Conservation (phyloP, 2,888 invertebrate species). For the Epistrophe grossulariae region DNA sequence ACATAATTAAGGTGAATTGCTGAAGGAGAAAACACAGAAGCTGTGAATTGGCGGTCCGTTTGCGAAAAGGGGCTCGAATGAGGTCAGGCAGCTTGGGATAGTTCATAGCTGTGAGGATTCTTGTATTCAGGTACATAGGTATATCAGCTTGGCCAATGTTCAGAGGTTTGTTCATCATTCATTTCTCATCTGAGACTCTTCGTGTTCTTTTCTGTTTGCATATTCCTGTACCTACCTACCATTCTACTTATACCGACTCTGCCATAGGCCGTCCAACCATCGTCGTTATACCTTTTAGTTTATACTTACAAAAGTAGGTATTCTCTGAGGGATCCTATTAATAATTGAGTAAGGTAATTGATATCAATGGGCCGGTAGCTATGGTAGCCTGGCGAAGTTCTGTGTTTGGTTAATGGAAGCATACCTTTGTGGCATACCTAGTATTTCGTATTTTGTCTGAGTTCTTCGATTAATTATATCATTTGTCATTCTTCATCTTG, state of each 20-base stretch:
- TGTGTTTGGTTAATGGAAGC: constrained; percentile 59
- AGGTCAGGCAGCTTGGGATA: constrained; percentile 53
- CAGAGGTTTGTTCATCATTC: constrained; percentile 20
- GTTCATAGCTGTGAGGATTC: not conserved
- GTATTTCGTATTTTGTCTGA: constrained; percentile 46
- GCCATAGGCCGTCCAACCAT: not conserved
- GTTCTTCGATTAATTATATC: constrained; percentile 61
- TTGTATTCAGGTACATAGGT: not conserved
- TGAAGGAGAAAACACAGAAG: constrained; percentile 30
- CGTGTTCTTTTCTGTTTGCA: constrained; percentile 50
- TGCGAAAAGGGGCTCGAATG: constrained; percentile 50
- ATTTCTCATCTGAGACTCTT: not conserved
- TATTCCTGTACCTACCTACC: constrained; percentile 40
- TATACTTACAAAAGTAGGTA: constrained; percentile 49
- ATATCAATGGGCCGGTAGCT: constrained; percentile 66
- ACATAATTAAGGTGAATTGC: constrained; percentile 76
- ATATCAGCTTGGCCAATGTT: constrained; percentile 28
- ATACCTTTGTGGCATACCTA: constrained; percentile 38
- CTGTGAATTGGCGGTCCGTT: constrained; percentile 6
- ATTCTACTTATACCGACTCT: not conserved
- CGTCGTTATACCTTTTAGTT: constrained; percentile 55
- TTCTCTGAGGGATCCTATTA: constrained; percentile 50
- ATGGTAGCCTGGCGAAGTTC: not conserved
- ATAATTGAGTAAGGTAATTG: constrained; percentile 71
- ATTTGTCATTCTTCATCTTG: constrained; percentile 52